These are phyloP conservation scores for Erythrocercus mccallii DNA, from an alignment of 2,113 vertebrate genomes.

Conservation along the genomic window DNA sequence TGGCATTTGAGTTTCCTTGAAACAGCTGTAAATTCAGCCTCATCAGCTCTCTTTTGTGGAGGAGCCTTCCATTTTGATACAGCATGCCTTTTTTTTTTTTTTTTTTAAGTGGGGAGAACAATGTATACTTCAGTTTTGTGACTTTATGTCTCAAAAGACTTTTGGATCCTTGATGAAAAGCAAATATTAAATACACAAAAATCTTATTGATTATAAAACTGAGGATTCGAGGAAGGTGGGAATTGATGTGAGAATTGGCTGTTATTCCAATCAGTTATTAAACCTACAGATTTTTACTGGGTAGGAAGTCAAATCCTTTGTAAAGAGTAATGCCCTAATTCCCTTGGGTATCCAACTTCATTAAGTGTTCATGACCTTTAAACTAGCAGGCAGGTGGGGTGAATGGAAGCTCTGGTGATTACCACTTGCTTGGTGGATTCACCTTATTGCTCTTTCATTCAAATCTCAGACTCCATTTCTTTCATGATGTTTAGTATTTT, in stretches of 20 bases:
- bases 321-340: constrained; percentile 5
- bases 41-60: neutral
- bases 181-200: neutral
- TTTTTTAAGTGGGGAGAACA: neutral
- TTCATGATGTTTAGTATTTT: constrained; percentile 58
- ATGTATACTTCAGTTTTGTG: neutral
- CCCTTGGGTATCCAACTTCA: neutral
- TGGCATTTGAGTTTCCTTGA: neutral
- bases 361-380: neutral
- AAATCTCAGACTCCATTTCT: constrained; percentile 37
- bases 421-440: neutral
- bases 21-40: neutral
- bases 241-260: neutral
- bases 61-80: neutral
- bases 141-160: neutral
- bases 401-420: neutral
- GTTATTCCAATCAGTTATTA: neutral
- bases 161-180: neutral
- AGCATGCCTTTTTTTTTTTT: neutral
- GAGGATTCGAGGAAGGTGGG: neutral
- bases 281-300: neutral
- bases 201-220: neutral
- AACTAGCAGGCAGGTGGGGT: neutral
- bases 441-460: constrained; percentile 2
- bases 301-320: constrained; percentile 11